phyloP scores from a whole-genome alignment of 2,113 vertebrate species.

The Pterocles gutturalis region DNA sequence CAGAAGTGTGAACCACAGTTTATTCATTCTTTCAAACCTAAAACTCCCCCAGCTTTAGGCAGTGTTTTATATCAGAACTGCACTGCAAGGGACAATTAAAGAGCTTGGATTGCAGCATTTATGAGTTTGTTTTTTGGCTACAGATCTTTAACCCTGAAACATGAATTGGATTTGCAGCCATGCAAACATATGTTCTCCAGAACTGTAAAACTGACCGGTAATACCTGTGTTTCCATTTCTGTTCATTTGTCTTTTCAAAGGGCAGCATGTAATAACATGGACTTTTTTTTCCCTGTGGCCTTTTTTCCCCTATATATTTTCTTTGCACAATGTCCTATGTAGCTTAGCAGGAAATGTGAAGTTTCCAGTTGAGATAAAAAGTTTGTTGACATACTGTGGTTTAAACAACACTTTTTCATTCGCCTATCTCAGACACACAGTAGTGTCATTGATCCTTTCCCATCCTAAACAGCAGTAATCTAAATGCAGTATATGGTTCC shows the following conservation, averaged over 20 bases:
- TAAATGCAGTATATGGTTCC: neutral
- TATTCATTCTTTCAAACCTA: neutral
- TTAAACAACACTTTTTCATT: neutral
- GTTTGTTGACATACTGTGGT: neutral
- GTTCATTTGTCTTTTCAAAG: neutral
- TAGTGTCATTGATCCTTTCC: neutral
- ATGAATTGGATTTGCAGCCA: neutral
- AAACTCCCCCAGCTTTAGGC: neutral
- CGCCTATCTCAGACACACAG: neutral
- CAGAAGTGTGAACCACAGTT: rapidly evolving
- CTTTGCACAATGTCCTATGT: neutral
- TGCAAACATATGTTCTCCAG: neutral
- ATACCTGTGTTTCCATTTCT: neutral
- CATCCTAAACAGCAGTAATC: neutral
- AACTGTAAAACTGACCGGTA: neutral
- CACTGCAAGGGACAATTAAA: neutral
- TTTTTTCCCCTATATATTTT: neutral
- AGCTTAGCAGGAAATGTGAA: neutral
- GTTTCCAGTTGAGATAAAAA: neutral
- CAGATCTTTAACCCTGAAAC: neutral
- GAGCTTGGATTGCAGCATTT: neutral
- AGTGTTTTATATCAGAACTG: neutral
- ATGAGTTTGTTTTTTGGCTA: neutral
- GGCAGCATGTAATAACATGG: neutral
- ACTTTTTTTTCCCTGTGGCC: neutral